These are phyloP conservation scores for Himalopsyche japonica DNA, from an alignment of 2,888 invertebrate genomes.

Conservation along the genomic window DNA sequence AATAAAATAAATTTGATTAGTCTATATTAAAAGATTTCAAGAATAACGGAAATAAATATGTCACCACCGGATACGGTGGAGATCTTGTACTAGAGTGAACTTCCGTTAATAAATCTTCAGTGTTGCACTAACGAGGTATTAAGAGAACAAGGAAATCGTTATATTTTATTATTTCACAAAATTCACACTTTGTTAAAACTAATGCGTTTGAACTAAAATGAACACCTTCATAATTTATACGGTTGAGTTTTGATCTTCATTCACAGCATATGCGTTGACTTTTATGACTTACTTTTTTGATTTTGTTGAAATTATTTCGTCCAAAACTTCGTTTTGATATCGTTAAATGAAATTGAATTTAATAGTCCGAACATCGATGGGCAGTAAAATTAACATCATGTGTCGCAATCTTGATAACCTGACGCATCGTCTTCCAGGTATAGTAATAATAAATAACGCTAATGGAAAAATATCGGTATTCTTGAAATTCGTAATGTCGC, in stretches of 20 bases:
- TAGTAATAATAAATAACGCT: background rate
- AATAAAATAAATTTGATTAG: background rate
- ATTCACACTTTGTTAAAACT: background rate
- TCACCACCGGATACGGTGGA: background rate
- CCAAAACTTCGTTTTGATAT: too few relatives aligned
- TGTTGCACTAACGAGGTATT: background rate
- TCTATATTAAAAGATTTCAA: background rate
- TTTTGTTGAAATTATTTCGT: too few relatives aligned
- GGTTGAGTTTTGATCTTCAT: too few relatives aligned
- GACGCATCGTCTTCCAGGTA: background rate
- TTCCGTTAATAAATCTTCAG: background rate
- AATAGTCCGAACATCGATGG: too few relatives aligned
- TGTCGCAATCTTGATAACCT: too few relatives aligned
- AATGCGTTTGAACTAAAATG: too few relatives aligned
- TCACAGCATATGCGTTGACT: too few relatives aligned
- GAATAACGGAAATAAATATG: background rate
- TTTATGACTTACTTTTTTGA: too few relatives aligned
- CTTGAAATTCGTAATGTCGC: background rate
- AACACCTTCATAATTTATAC: too few relatives aligned
- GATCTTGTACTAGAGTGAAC: background rate
- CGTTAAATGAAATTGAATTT: too few relatives aligned
- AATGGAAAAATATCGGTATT: background rate
- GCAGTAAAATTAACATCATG: too few relatives aligned
- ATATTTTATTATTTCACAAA: background rate
- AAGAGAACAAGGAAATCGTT: background rate